Conservation (phyloP, 2,888 invertebrate species). For the Limnephilus marmoratus region DNA sequence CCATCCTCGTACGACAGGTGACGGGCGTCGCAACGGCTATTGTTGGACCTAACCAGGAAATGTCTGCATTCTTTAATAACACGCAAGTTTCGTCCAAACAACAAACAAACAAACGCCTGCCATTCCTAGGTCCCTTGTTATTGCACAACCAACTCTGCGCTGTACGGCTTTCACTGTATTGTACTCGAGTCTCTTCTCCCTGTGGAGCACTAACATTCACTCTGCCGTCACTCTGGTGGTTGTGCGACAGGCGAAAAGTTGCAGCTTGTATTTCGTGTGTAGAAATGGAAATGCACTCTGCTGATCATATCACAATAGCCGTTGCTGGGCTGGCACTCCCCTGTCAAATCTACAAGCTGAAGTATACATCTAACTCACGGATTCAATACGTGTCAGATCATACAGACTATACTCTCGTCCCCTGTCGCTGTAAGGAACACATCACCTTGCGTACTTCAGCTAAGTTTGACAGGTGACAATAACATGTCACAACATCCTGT, state of each 20-base stretch:
- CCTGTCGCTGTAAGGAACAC: not conserved
- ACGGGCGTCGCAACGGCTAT: constrained; percentile 66
- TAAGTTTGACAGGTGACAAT: constrained; percentile 65
- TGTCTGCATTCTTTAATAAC: constrained; percentile 54
- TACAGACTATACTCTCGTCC: not conserved
- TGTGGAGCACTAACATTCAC: not conserved
- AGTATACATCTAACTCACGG: constrained; percentile 53
- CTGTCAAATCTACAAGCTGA: constrained; percentile 63
- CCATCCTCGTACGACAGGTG: constrained; percentile 62
- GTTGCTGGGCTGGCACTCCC: constrained; percentile 66
- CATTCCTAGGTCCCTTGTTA: constrained; percentile 64
- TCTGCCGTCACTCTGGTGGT: constrained; percentile 55
- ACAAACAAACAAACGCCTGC: constrained; percentile 5
- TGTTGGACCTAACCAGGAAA: constrained; percentile 63
- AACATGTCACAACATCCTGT: constrained; percentile 75
- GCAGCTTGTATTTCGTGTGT: constrained; percentile 54
- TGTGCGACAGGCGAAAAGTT: constrained; percentile 65
- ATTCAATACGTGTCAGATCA: not conserved
- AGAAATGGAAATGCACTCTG: constrained; percentile 61
- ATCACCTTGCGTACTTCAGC: constrained; percentile 55
- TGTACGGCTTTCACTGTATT: not conserved
- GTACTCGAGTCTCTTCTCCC: not conserved
- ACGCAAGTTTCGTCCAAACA: constrained; percentile 45
- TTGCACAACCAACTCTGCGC: constrained; percentile 60
- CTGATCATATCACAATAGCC: constrained; percentile 64